Evolutionary conservation across 1,140 invertebrate genomes (phyloP).

Genomic region (Panagrolaimus sp.): DNA sequence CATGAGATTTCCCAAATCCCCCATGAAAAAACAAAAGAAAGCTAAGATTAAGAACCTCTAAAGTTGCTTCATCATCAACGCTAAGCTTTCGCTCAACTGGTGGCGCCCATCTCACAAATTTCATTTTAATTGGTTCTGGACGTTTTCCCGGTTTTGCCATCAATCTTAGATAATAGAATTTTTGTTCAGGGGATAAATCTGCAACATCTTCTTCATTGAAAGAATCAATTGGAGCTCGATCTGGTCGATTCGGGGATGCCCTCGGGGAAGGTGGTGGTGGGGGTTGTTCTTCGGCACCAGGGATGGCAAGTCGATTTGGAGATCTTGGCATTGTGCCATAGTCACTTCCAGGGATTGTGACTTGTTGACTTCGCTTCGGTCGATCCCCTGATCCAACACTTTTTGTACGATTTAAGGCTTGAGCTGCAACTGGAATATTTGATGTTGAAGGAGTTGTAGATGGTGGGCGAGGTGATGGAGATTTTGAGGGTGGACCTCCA

Average conservation of each 20-base stretch:
- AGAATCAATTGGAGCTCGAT: neutral
- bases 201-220: neutral
- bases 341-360: neutral
- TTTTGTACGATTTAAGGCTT: constrained; percentile 10
- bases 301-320: neutral
- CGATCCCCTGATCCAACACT: neutral
- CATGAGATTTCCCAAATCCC: no score
- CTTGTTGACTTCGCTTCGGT: neutral
- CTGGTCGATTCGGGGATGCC: neutral
- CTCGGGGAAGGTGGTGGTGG: neutral
- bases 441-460: no score
- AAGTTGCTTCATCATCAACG: constrained; percentile 46
- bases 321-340: constrained; percentile 8
- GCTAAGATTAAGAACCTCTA: constrained; percentile 33
- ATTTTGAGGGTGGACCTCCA: no score
- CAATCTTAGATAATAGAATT: constrained; percentile 56
- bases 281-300: neutral
- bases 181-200: constrained; percentile 47
- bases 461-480: no score
- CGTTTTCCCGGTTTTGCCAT: constrained; percentile 57
- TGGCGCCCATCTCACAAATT: constrained; percentile 53
- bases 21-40: neutral
- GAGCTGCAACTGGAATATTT: neutral
- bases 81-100: constrained; percentile 30
- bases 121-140: constrained; percentile 57